These are phyloP conservation scores for Formica exsecta DNA, from an alignment of 1,140 invertebrate species.

Conservation along the genomic window DNA sequence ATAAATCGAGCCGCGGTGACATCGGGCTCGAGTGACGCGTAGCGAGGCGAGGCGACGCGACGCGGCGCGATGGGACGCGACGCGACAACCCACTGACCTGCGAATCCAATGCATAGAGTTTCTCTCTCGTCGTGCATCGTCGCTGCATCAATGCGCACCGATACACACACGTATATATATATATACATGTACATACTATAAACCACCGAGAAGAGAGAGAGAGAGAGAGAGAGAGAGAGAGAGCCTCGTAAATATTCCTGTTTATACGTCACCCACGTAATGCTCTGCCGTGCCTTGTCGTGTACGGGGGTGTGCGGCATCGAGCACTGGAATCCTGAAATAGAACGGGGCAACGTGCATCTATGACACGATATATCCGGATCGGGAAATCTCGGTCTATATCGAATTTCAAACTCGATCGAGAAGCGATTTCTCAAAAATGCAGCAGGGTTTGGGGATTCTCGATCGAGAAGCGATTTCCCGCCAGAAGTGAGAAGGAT, in stretches of 20 bases:
- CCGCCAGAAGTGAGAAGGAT: neutral
- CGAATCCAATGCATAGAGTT: constrained; percentile 86
- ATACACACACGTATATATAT: neutral
- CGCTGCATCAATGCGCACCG: neutral
- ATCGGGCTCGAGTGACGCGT: constrained; percentile 74
- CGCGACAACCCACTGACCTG: constrained; percentile 86
- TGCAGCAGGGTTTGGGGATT: constrained; percentile 24
- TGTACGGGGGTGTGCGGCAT: constrained; percentile 58
- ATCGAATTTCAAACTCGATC: constrained; percentile 65
- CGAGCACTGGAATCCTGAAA: constrained; percentile 60
- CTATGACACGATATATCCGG: constrained; percentile 58
- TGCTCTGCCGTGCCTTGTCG: constrained; percentile 40
- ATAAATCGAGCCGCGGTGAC: constrained; percentile 82
- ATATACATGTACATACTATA: neutral
- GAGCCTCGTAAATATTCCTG: constrained; percentile 65
- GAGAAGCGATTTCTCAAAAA: constrained; percentile 62
- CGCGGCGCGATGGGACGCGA: constrained; percentile 67
- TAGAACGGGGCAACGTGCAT: constrained; percentile 46
- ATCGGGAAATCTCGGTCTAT: constrained; percentile 42
- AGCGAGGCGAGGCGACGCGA: constrained; percentile 36
- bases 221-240: neutral
- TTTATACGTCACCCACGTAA: constrained; percentile 65
- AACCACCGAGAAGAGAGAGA: neutral
- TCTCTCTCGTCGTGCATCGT: constrained; percentile 66
- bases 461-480: constrained; percentile 11